Percentiles rank a stretch among this genome's conserved stretches.
phyloP scores from a whole-genome alignment of 2,113 vertebrate species.

The Monopterus albus region DNA sequence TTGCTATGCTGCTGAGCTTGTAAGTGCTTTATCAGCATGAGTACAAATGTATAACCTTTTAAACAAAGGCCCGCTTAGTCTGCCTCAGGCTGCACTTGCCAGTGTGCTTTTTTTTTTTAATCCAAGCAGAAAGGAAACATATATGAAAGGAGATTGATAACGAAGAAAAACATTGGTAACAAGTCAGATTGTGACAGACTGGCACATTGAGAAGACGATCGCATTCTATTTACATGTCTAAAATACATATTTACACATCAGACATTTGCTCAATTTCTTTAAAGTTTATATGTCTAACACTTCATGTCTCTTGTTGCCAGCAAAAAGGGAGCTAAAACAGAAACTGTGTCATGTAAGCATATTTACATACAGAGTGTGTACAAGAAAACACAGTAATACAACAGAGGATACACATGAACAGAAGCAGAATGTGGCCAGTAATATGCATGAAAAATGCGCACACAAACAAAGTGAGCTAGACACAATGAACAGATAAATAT shows the following conservation, averaged over 20 bases:
- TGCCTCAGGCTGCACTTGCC: slow-evolving; percentile 72
- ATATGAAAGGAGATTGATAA: slow-evolving; percentile 60
- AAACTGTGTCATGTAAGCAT: slow-evolving; percentile 21
- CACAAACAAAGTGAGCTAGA: slow-evolving; percentile 17
- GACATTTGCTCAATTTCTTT: slow-evolving; percentile 60
- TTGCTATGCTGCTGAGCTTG: slow-evolving; percentile 28
- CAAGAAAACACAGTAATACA: slow-evolving; percentile 14
- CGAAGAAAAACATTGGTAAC: slow-evolving; percentile 62
- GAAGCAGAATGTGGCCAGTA: not conserved
- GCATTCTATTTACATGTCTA: slow-evolving; percentile 63
- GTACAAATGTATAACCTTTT: slow-evolving; percentile 67
- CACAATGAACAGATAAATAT: slow-evolving; percentile 36
- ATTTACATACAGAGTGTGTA: slow-evolving; percentile 22
- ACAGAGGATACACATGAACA: slow-evolving; percentile 16
- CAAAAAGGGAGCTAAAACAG: slow-evolving; percentile 36
- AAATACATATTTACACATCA: slow-evolving; percentile 78
- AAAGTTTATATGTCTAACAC: slow-evolving; percentile 44
- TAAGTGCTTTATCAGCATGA: slow-evolving; percentile 59
- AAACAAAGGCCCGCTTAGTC: slow-evolving; percentile 69
- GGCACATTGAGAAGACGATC: slow-evolving; percentile 54
- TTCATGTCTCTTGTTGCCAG: slow-evolving; percentile 32
- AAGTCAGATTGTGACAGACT: slow-evolving; percentile 70
- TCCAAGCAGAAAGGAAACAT: slow-evolving; percentile 57
- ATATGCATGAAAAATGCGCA: slow-evolving; percentile 12
- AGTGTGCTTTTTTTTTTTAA: slow-evolving; percentile 70